These are phyloP conservation scores for Aradophagus sp. DNA, from an alignment of 1,140 invertebrate genomes.

Conservation along the genomic window DNA sequence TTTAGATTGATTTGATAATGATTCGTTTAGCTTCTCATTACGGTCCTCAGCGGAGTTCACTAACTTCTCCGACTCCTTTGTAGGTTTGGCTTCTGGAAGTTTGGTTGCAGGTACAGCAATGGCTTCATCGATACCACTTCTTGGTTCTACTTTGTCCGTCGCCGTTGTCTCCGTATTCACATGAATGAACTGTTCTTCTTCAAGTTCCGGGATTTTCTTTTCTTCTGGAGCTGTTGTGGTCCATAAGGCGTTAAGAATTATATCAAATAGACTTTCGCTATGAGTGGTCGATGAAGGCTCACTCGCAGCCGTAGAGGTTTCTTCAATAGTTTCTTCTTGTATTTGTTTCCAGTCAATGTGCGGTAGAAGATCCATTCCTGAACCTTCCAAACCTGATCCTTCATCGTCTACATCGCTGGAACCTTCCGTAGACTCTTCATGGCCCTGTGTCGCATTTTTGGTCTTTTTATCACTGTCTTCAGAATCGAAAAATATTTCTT, in stretches of 20 bases:
- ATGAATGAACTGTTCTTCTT: constrained; percentile 66
- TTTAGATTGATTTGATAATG: constrained; percentile 60
- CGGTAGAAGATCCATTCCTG: constrained; percentile 58
- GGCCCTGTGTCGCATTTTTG: constrained; percentile 8
- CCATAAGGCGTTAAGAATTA: constrained; percentile 22
- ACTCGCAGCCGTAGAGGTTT: constrained; percentile 1
- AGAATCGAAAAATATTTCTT: constrained; percentile 62
- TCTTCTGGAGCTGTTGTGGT: constrained; percentile 43
- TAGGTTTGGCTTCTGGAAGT: constrained; percentile 13
- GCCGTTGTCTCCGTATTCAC: constrained; percentile 21
- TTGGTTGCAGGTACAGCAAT: too few species aligned
- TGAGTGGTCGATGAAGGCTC: constrained; percentile 26
- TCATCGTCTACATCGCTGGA: constrained; percentile 64
- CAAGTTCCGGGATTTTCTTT: constrained; percentile 59
- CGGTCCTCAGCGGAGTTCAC: constrained; percentile 12
- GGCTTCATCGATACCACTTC: constrained; percentile 5
- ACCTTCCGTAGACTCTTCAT: constrained; percentile 37
- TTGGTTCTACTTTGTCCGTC: constrained; percentile 5
- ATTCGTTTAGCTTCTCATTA: constrained; percentile 55
- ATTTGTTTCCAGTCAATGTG: constrained; percentile 57
- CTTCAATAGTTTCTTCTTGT: constrained; percentile 39
- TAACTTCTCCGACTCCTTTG: constrained; percentile 35
- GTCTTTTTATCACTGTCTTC: constrained; percentile 52
- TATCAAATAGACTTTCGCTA: constrained; percentile 35
- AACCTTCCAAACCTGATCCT: constrained; percentile 62